Evolutionary conservation across 2,797 vertebrate species (phyloP).

Genomic region (Cossypha heuglini): DNA sequence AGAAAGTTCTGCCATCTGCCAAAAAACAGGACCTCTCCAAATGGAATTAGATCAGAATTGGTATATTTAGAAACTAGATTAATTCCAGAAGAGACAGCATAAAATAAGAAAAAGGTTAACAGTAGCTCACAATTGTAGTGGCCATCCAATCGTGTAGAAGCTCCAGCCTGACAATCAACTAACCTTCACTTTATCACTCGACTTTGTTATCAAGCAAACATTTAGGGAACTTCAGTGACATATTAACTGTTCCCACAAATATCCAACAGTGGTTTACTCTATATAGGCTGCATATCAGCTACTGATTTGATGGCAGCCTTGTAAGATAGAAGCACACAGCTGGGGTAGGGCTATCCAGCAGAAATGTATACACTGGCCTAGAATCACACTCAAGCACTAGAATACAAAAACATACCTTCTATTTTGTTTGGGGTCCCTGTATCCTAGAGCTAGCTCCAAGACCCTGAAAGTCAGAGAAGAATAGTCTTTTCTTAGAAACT

Average conservation of each 20-base stretch:
- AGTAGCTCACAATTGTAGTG: not conserved
- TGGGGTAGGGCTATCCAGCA: slow-evolving; percentile 11
- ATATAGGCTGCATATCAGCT: not conserved
- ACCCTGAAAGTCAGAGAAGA: slow-evolving; percentile 9
- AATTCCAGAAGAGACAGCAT: not conserved
- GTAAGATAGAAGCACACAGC: not conserved
- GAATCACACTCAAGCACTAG: not conserved
- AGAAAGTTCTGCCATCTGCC: slow-evolving; percentile 44
- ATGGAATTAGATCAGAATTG: not conserved
- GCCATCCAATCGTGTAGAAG: accelerated
- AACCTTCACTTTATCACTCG: not conserved
- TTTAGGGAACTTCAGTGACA: not conserved
- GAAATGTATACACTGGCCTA: not conserved
- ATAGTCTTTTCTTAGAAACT: slow-evolving; percentile 20
- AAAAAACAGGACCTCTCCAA: not conserved
- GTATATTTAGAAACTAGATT: slow-evolving; percentile 24
- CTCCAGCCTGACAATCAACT: not conserved
- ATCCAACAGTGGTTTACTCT: not conserved
- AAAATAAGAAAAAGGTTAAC: not conserved
- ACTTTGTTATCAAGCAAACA: not conserved
- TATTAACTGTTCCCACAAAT: not conserved
- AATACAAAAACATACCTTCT: not conserved
- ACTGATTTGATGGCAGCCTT: not conserved
- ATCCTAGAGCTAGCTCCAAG: not conserved
- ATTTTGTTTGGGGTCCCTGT: not conserved